A percentile compares a stretch with the other conserved stretches of the same genome.
Conservation (phyloP, 2,888 invertebrate species). For the Hirtodrosophila duncani region DNA sequence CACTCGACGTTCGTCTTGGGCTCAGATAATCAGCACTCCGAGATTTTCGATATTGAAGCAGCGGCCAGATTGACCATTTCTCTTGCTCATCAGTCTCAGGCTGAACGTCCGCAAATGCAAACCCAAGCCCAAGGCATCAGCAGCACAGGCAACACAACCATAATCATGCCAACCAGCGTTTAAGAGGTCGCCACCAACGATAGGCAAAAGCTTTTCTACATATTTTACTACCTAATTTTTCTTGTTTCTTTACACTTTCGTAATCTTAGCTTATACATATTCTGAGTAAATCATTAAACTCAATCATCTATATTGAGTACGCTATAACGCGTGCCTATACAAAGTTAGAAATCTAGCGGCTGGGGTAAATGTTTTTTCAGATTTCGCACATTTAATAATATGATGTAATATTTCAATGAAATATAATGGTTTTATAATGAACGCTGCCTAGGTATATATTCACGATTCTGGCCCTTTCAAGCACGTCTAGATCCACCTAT, state of each 20-base stretch:
- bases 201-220: constrained; percentile 20
- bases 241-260: constrained; percentile 16
- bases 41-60: constrained; percentile 21
- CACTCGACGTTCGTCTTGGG: constrained; percentile 52
- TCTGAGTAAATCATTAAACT: constrained; percentile 39
- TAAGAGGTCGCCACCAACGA: constrained; percentile 65
- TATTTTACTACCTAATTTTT: background rate
- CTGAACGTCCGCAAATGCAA: background rate
- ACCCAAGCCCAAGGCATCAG: constrained; percentile 16
- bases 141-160: constrained; percentile 35
- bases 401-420: no score
- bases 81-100: constrained; percentile 7
- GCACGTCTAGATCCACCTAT: no score
- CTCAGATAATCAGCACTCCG: constrained; percentile 19
- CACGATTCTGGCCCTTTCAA: no score
- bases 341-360: no score
- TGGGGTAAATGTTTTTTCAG: no score
- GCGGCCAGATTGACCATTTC: constrained; percentile 15
- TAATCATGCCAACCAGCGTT: constrained; percentile 49
- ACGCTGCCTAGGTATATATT: no score
- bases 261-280: constrained; percentile 44
- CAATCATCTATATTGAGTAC: constrained; percentile 5
- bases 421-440: no score
- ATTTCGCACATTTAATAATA: no score
- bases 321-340: no score